phyloP scores from a whole-genome alignment of 2,888 invertebrate genomes.

The Dicycla oo region DNA sequence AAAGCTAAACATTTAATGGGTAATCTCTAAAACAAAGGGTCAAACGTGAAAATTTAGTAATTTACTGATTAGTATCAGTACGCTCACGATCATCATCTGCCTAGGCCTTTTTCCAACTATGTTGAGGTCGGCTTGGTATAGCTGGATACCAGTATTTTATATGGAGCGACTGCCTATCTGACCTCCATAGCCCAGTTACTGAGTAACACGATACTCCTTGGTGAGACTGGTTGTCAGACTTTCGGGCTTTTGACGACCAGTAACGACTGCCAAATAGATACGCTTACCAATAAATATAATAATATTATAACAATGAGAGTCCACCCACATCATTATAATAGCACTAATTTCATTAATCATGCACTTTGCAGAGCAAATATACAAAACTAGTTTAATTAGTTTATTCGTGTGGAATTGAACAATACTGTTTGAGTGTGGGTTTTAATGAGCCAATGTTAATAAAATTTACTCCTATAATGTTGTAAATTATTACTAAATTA shows the following conservation, averaged over 20 bases:
- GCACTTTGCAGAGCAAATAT: slow-evolving; percentile 25
- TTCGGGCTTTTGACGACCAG: no score
- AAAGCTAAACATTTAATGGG: not conserved
- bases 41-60: not conserved
- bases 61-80: no score
- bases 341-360: slow-evolving; percentile 21
- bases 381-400: slow-evolving; percentile 25
- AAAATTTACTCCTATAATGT: not conserved
- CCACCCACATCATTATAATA: not conserved
- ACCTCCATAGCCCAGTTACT: no score
- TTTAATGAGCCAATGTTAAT: slow-evolving; percentile 28
- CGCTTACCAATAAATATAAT: not conserved
- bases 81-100: no score
- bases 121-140: no score
- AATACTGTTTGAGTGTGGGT: slow-evolving; percentile 9
- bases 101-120: no score
- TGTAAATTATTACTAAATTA: slow-evolving; percentile 6
- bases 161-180: no score
- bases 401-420: slow-evolving; percentile 23
- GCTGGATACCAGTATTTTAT: no score
- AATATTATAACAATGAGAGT: slow-evolving; percentile 2
- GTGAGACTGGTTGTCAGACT: no score
- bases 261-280: no score
- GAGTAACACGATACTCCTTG: no score
- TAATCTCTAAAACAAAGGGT: not conserved